Evolutionary conservation across 2,797 vertebrate genomes (phyloP).

Genomic region (Spinus pinus): DNA sequence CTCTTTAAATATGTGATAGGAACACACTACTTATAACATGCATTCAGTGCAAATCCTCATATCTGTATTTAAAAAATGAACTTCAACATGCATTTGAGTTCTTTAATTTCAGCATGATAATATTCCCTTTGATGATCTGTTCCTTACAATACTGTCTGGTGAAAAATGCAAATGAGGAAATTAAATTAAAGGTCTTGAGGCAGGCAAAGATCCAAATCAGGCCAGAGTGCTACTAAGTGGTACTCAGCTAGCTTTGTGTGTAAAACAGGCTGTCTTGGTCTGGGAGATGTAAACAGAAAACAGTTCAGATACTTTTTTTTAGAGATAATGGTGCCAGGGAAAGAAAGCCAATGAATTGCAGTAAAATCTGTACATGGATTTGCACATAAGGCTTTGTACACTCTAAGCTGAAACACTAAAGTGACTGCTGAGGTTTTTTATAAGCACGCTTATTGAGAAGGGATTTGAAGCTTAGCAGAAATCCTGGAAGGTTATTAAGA

Average conservation of each 20-base stretch:
- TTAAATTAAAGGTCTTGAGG: neutral
- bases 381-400: neutral
- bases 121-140: neutral
- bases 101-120: neutral
- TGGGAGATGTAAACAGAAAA: neutral
- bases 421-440: neutral
- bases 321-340: neutral
- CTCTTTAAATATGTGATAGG: neutral
- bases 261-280: neutral
- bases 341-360: neutral
- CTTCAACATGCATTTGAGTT: neutral
- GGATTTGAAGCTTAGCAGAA: neutral
- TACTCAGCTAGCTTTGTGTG: neutral
- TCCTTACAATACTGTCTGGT: neutral
- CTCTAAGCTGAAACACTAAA: neutral
- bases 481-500: neutral
- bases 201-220: neutral
- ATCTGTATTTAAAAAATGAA: neutral
- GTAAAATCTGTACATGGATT: neutral
- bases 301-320: neutral
- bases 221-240: neutral
- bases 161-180: neutral
- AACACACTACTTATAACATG: neutral
- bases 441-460: neutral
- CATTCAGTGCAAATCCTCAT: neutral